These are phyloP conservation scores for Holothuria glaberrima DNA, from an alignment of 35 echinoderm and acorn worm genomes.

Conservation along the genomic window DNA sequence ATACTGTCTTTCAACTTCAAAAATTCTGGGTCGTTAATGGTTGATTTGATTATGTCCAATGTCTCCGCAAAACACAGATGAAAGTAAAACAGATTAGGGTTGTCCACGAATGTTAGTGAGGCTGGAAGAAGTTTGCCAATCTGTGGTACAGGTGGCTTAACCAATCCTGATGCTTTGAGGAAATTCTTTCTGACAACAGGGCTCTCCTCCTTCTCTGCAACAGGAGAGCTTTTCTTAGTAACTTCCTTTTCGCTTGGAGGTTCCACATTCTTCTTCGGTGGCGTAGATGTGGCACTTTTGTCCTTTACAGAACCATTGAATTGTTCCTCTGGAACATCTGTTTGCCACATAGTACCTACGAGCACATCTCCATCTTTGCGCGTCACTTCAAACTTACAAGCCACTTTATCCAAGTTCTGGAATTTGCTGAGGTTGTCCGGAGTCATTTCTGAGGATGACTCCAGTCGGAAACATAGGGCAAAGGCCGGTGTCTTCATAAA, in stretches of 20 bases:
- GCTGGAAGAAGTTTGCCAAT: slow-evolving; percentile 25
- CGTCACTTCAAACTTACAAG: neutral
- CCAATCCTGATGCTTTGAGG: neutral
- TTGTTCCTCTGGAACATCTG: neutral
- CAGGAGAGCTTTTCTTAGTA: neutral
- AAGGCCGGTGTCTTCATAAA: neutral
- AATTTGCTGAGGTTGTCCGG: neutral
- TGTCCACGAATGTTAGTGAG: neutral
- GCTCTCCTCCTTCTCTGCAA: neutral
- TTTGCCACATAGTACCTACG: neutral
- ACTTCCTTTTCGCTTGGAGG: neutral
- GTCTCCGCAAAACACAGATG: slow-evolving; percentile 27
- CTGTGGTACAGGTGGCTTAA: neutral
- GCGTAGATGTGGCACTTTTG: neutral
- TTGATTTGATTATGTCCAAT: slow-evolving; percentile 13
- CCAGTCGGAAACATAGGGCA: slow-evolving; percentile 17
- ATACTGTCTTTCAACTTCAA: neutral
- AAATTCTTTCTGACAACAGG: neutral
- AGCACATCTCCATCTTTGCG: slow-evolving; percentile 31
- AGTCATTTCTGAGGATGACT: neutral
- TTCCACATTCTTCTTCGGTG: neutral
- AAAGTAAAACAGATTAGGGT: slow-evolving; percentile 24
- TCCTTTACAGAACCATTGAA: neutral
- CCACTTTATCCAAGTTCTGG: neutral
- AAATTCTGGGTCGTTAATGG: neutral